A percentile compares a stretch with the other conserved stretches of the same genome.
These are phyloP conservation scores for Meda fulgida DNA, from an alignment of 2,797 vertebrate genomes.

Conservation along the genomic window DNA sequence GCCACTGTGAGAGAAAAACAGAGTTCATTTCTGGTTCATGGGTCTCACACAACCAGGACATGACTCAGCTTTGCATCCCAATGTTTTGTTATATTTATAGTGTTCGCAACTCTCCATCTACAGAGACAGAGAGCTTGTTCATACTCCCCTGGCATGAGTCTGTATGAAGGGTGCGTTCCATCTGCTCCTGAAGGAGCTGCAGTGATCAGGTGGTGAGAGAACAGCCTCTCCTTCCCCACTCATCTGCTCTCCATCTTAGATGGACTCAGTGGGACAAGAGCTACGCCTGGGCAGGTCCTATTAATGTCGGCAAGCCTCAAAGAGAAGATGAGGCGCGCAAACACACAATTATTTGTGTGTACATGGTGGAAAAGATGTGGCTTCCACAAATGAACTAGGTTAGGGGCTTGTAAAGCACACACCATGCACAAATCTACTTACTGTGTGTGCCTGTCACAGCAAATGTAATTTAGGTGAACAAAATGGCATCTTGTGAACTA, in stretches of 20 bases:
- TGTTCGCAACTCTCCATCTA: not conserved
- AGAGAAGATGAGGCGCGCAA: conserved; percentile 16
- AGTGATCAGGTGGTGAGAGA: conserved; percentile 35
- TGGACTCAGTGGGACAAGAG: conserved; percentile 11
- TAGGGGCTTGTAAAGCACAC: conserved; percentile 13
- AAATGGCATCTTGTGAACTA: conserved; percentile 40
- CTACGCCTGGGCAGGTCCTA: conserved; percentile 34
- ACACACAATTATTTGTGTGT: conserved; percentile 34
- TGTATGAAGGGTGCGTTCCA: conserved; percentile 8
- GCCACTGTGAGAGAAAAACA: not conserved
- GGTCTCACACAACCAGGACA: conserved; percentile 8
- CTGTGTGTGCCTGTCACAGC: not conserved
- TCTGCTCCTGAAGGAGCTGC: conserved; percentile 33
- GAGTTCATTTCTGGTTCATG: conserved; percentile 32
- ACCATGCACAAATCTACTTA: conserved; percentile 33
- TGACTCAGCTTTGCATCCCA: conserved; percentile 9
- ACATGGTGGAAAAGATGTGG: conserved; percentile 14
- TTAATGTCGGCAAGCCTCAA: conserved; percentile 22
- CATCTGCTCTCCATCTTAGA: conserved; percentile 28
- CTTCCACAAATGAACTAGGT: conserved; percentile 24
- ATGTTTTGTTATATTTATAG: conserved; percentile 37
- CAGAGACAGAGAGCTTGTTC: conserved; percentile 15
- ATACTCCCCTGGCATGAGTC: not conserved
- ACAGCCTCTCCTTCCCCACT: not conserved
- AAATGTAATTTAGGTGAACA: conserved; percentile 38